Evolutionary conservation across 1,140 invertebrate genomes (phyloP).

Genomic region (Steinernema khuongi): DNA sequence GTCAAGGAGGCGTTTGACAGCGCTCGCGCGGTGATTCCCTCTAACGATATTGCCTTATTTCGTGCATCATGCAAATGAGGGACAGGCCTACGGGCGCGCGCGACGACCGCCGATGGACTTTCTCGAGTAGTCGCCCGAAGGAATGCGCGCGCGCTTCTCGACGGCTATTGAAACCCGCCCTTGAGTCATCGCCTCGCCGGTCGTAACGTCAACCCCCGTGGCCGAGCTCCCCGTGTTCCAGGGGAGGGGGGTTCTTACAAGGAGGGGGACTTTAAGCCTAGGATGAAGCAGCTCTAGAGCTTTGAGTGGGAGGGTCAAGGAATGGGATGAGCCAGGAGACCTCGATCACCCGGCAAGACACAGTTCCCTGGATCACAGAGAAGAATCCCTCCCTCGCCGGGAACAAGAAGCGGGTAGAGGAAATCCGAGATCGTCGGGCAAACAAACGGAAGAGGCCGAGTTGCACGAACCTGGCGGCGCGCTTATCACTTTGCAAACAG

Average conservation of each 20-base stretch:
- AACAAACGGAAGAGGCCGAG: neutral
- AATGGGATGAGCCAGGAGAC: too few relatives aligned
- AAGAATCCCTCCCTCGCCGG: too few relatives aligned
- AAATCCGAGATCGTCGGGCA: neutral
- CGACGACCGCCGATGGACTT: neutral
- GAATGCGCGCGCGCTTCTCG: neutral
- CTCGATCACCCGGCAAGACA: too few relatives aligned
- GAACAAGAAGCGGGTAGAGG: neutral
- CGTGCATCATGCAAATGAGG: neutral
- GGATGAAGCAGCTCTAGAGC: too few relatives aligned
- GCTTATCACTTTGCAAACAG: constrained; percentile 2
- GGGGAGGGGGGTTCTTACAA: too few relatives aligned
- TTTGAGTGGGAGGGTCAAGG: too few relatives aligned
- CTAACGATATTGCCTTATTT: neutral
- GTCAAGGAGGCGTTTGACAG: neutral
- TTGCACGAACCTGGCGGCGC: neutral
- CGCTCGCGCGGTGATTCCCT: neutral
- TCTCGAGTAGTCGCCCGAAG: neutral
- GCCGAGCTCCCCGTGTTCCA: too few relatives aligned
- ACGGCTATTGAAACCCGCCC: neutral
- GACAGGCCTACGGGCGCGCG: neutral
- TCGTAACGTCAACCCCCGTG: too few relatives aligned
- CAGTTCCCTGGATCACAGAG: too few relatives aligned
- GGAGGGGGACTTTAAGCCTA: too few relatives aligned
- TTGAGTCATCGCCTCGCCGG: neutral